A percentile compares a stretch with the other conserved stretches of the same genome.
phyloP scores from a whole-genome alignment of 2,113 vertebrate species.

The Carassius gibelio region DNA sequence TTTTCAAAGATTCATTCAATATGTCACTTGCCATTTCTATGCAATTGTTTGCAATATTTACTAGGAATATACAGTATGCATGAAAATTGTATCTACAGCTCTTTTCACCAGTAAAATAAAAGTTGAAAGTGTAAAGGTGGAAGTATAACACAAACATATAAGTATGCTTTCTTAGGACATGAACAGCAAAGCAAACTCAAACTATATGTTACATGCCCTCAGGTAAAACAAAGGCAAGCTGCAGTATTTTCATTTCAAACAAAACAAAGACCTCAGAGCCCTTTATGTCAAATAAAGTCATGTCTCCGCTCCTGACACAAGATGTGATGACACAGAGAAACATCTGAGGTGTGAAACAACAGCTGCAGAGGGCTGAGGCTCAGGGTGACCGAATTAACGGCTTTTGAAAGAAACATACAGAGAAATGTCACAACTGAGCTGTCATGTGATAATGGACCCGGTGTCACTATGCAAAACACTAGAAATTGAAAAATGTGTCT shows the following conservation, averaged over 20 bases:
- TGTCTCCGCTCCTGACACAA: conserved; percentile 1
- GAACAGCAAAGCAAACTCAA: neutral
- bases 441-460: conserved; percentile 49
- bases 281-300: conserved; percentile 14
- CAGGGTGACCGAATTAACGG: conserved; percentile 50
- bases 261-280: neutral
- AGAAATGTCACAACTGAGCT: conserved; percentile 50
- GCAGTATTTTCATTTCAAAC: neutral
- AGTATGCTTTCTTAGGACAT: neutral
- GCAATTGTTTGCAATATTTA: neutral
- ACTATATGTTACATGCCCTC: neutral
- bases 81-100: too few relatives aligned
- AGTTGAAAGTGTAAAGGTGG: neutral
- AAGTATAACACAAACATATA: neutral
- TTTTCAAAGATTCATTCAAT: neutral
- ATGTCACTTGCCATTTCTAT: neutral
- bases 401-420: conserved; percentile 52
- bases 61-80: too few relatives aligned
- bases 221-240: neutral
- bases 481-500: neutral
- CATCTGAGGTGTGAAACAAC: conserved; percentile 26
- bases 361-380: neutral
- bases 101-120: neutral
- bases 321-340: conserved; percentile 4
- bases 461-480: conserved; percentile 21